These are phyloP conservation scores for Mus caroli DNA, from an alignment of 2,797 vertebrate genomes.

Conservation along the genomic window DNA sequence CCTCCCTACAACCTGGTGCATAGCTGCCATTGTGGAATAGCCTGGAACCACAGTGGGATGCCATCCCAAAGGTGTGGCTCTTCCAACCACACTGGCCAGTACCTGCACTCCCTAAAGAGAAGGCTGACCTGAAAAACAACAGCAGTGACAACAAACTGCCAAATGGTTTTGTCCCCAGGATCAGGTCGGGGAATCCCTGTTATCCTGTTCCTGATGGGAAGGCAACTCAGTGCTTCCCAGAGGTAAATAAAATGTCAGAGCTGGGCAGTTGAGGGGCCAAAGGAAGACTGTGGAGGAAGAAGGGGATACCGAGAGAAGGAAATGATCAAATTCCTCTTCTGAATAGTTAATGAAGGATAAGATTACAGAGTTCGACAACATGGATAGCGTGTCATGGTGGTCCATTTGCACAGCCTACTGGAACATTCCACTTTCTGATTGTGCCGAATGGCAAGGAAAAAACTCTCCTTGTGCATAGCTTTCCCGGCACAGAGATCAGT, in stretches of 20 bases:
- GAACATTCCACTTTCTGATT: constrained; percentile 46
- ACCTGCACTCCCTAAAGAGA: not conserved
- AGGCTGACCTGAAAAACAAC: not conserved
- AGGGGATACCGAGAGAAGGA: constrained; percentile 75
- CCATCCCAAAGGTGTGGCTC: not conserved
- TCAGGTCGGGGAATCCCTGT: not conserved
- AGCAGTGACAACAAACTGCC: not conserved
- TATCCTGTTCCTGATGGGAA: not conserved
- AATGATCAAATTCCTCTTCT: constrained; percentile 84
- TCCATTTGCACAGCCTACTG: constrained; percentile 59
- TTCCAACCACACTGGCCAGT: not conserved
- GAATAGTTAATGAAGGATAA: constrained; percentile 88
- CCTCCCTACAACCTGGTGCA: rapidly evolving
- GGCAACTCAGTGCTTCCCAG: constrained; percentile 56
- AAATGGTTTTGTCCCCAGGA: not conserved
- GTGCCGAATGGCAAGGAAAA: constrained; percentile 54
- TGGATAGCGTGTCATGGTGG: constrained; percentile 73
- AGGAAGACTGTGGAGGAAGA: not conserved
- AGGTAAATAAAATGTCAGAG: not conserved
- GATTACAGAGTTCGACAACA: constrained; percentile 86
- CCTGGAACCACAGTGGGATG: too few relatives aligned
- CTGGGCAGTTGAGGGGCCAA: too few relatives aligned
- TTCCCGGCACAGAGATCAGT: rapidly evolving
- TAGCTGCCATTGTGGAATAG: too few relatives aligned
- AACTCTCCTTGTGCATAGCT: not conserved